Evolutionary conservation across 2,888 invertebrate genomes (phyloP).

Genomic region (Choristoneura rosaceana): DNA sequence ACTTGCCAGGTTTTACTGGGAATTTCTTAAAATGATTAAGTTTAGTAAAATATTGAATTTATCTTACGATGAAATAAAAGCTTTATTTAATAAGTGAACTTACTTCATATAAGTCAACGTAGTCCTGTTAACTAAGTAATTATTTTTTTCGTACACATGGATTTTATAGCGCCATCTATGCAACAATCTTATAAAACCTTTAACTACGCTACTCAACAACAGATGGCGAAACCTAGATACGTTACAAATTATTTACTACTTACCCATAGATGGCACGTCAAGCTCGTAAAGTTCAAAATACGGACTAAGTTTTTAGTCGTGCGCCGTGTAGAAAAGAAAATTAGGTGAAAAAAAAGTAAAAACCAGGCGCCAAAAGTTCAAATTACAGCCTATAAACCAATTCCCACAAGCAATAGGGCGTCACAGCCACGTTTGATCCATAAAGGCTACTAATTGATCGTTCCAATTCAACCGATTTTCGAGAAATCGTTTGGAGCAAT

Average conservation of each 20-base stretch:
- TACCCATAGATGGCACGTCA: constrained; percentile 19
- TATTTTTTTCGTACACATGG: no score
- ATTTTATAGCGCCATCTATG: constrained; percentile 16
- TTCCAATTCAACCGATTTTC: constrained; percentile 47
- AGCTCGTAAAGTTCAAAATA: neutral
- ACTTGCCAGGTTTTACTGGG: neutral
- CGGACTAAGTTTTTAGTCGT: neutral
- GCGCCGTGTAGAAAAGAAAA: neutral
- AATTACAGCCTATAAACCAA: constrained; percentile 33
- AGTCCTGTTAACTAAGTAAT: no score
- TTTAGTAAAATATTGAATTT: no score
- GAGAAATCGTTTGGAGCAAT: constrained; percentile 57
- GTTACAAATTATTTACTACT: neutral
- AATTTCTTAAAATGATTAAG: no score
- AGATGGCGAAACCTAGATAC: constrained; percentile 44
- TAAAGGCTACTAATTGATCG: constrained; percentile 34
- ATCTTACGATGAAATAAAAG: no score
- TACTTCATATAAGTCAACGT: no score
- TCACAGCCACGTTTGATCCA: constrained; percentile 30
- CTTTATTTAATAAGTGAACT: no score
- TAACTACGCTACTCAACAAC: constrained; percentile 44
- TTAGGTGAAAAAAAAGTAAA: constrained; percentile 11
- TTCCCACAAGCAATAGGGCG: constrained; percentile 35
- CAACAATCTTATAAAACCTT: constrained; percentile 48
- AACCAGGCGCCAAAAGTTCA: constrained; percentile 30